A percentile compares a stretch with the other conserved stretches of the same genome.
Conservation (phyloP, 2,888 invertebrate genomes). For the Teinopalpus imperialis region DNA sequence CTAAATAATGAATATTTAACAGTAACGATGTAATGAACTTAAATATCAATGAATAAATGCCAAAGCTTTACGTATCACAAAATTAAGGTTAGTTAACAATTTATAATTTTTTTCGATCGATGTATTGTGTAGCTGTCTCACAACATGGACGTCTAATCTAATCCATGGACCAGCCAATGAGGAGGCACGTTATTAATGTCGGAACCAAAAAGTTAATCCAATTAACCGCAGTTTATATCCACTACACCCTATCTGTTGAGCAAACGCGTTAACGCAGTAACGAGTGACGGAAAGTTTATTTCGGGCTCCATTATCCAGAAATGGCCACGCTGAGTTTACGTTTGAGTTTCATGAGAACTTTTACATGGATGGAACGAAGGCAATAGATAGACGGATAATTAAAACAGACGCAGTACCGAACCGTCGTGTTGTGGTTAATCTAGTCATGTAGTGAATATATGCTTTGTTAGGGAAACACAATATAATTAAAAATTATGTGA, state of each 20-base stretch:
- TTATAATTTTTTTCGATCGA: too few relatives aligned
- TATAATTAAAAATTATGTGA: too few relatives aligned
- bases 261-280: constrained; percentile 47
- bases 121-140: too few relatives aligned
- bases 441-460: too few relatives aligned
- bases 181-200: background rate
- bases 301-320: constrained; percentile 73
- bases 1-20: too few relatives aligned
- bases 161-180: too few relatives aligned
- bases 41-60: too few relatives aligned
- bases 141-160: too few relatives aligned
- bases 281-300: constrained; percentile 69
- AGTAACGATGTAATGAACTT: too few relatives aligned
- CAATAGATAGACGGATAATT: constrained; percentile 17
- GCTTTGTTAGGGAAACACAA: too few relatives aligned
- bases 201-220: constrained; percentile 20
- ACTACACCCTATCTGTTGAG: constrained; percentile 14
- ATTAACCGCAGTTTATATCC: constrained; percentile 18
- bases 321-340: constrained; percentile 65
- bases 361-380: constrained; percentile 38
- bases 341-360: constrained; percentile 63
- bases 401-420: background rate
- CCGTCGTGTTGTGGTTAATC: background rate
- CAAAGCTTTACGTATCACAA: too few relatives aligned
- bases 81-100: too few relatives aligned